Conservation (phyloP, 1,140 invertebrate genomes). For the Araneus ventricosus region DNA sequence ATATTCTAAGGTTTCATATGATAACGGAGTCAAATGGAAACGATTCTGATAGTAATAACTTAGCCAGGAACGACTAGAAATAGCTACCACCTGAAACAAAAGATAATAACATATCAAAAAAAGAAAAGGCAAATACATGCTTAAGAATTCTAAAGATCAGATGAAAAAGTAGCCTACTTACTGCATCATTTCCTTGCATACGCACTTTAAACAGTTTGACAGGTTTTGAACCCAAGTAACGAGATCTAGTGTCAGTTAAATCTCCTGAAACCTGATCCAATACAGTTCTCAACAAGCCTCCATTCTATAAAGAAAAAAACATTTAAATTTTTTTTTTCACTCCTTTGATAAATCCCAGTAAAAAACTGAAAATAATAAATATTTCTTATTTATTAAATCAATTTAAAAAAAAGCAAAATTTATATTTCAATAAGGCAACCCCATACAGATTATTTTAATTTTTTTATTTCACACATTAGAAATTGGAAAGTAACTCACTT, state of each 20-base stretch:
- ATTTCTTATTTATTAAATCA: too few relatives aligned
- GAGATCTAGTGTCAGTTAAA: constrained; percentile 96
- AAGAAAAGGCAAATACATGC: background rate
- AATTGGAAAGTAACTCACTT: constrained; percentile 79
- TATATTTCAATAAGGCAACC: too few relatives aligned
- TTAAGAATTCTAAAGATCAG: constrained; percentile 72
- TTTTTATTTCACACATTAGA: too few relatives aligned
- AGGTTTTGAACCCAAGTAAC: constrained; percentile 96
- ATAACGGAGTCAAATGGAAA: constrained; percentile 96
- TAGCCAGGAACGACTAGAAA: constrained; percentile 98
- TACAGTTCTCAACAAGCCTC: constrained; percentile 95
- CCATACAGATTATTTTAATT: background rate
- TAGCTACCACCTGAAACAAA: constrained; percentile 88
- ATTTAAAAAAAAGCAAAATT: too few relatives aligned
- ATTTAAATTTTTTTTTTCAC: background rate
- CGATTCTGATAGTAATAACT: constrained; percentile 99
- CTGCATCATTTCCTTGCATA: constrained; percentile 97
- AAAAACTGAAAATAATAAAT: too few relatives aligned
- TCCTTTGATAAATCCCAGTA: too few relatives aligned
- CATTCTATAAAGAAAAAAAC: constrained; percentile 85
- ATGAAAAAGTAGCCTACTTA: constrained; percentile 79
- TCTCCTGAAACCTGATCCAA: constrained; percentile 98
- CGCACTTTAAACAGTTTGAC: constrained; percentile 97
- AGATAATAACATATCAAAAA: background rate
- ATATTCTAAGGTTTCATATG: constrained; percentile 98